Evolutionary conservation across 2,113 vertebrate species (phyloP).

Genomic region (Onychostruthus taczanowskii): DNA sequence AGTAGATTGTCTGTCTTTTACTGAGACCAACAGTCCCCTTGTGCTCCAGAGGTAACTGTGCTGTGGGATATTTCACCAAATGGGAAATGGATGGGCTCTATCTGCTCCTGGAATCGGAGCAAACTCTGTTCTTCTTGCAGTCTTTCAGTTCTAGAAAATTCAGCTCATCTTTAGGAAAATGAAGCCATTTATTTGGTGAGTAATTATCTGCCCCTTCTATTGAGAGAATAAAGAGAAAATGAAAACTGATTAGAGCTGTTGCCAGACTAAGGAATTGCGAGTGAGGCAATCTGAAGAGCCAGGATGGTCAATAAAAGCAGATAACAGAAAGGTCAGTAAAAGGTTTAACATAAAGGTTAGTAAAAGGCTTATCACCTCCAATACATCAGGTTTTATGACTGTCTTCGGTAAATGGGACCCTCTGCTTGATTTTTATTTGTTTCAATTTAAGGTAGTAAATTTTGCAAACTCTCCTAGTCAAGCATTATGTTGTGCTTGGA

Average conservation of each 20-base stretch:
- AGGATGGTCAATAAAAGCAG: not conserved
- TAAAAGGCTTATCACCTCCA: not conserved
- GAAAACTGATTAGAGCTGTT: not conserved
- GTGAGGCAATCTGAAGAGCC: not conserved
- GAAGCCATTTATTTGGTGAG: not conserved
- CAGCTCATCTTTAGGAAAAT: not conserved
- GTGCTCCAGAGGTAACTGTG: constrained; percentile 7
- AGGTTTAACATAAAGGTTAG: not conserved
- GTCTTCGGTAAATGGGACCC: not conserved
- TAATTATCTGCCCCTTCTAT: not conserved
- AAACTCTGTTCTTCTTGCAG: not conserved
- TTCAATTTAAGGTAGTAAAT: not conserved
- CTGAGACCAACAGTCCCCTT: not conserved
- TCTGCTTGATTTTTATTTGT: not conserved
- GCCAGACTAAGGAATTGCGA: not conserved
- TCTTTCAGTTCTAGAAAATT: constrained; percentile 21
- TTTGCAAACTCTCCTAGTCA: not conserved
- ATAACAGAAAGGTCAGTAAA: not conserved
- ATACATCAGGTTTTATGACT: not conserved
- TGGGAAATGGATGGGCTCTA: not conserved
- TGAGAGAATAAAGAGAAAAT: not conserved
- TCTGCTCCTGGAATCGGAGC: constrained; percentile 2
- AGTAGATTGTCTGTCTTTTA: constrained; percentile 6
- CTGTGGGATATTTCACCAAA: not conserved
- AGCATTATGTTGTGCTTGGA: not conserved